Evolutionary conservation across 53 echinoderm and acorn worm genomes (phyloP), one percentile per base, ranked within the genome.

Genomic region (Echinarachnius parma): DNA sequence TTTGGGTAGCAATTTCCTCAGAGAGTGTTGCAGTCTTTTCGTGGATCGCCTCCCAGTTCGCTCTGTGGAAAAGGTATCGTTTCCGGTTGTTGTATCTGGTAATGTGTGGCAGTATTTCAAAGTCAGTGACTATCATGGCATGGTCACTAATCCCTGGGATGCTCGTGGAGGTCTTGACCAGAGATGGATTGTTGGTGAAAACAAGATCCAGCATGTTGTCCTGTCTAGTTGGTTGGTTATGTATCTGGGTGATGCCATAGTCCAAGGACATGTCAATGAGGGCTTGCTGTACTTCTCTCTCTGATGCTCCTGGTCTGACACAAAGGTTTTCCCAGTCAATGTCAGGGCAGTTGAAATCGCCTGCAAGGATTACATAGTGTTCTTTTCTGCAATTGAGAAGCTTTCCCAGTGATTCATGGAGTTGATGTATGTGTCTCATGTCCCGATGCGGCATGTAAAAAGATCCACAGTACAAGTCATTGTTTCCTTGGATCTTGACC

Each of bases 301-400:
- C 35, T 27, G 56, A 2, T 7, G 56, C 59, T 26, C 53, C 55
- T 70, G 53, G 44, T 21, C 26, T n/a, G 27, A 21, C 23, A 18
- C 4, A 20, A 2, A 53, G 71, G 26, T 64, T 25, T 21, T 64
- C 65, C 75, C 45, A 75, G 42, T 75, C 75, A 31, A 59, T 75
- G 44, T 75, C 37, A 7, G 75, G 75, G 39, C 55, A 56, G 36
- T 72, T 54, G 23, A 72, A 57, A 25, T 75, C 75, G 7, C 75
- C 75, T 21, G 58, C 19, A n/a, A 75, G 25, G 28, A 58, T 75
- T 4, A 75, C 58, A 75, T 75, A 59, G 36, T 36, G 55, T 16
- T 58, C 55, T 2, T 15, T 21, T 11, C 34, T 16, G 34, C 34
- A 25, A 7, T 70, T 31, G 22, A 53, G 52, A 9, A 34, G 21